Conservation (phyloP, 2,888 invertebrate genomes). For the Microchrysa polita region DNA sequence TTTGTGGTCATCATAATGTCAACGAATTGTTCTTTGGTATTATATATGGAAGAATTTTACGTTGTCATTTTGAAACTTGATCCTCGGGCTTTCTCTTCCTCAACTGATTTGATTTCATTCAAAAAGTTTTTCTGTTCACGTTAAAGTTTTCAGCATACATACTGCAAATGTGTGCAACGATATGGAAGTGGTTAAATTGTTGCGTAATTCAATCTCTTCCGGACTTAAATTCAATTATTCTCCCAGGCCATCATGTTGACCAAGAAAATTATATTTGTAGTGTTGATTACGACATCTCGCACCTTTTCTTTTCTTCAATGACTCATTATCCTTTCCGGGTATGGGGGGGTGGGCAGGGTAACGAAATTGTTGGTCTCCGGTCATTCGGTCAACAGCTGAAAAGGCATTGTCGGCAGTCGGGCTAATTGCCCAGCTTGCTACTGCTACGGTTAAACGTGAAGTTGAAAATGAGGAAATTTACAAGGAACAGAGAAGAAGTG, state of each 20-base stretch:
- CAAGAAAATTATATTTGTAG: no score
- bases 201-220: no score
- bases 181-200: no score
- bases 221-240: no score
- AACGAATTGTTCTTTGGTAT: conserved; percentile 22
- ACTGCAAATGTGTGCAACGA: no score
- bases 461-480: background rate
- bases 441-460: background rate
- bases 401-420: background rate
- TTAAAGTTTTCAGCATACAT: no score
- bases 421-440: background rate
- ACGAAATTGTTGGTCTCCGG: no score
- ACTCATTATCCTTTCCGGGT: no score
- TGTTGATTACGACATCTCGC: no score
- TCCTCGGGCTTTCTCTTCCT: background rate
- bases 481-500: conserved; percentile 7
- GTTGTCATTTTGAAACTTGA: background rate
- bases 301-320: no score
- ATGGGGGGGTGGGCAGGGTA: no score
- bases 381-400: background rate
- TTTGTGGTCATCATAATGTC: conserved; percentile 17
- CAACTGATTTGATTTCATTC: background rate
- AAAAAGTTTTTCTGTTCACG: background rate
- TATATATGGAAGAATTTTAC: conserved; percentile 1
- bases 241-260: no score